phyloP scores from a whole-genome alignment of 2,797 vertebrate genomes.

The Premnoplex brunnescens region DNA sequence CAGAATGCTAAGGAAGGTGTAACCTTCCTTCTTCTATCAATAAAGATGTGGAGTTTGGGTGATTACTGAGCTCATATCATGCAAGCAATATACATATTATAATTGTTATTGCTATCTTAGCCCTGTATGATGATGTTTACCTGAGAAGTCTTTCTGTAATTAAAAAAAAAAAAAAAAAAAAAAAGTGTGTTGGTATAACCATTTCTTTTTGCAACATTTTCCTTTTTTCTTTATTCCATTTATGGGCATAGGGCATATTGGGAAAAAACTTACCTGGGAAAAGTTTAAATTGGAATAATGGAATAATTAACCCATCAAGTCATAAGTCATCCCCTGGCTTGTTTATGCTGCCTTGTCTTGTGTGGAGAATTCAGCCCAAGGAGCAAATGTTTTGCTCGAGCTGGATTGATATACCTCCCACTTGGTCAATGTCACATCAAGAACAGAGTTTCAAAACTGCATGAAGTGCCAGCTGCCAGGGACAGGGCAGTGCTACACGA shows the following conservation, averaged over 20 bases:
- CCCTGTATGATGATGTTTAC: not conserved
- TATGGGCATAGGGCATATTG: fast-evolving
- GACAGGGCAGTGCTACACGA: not conserved
- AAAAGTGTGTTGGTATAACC: not conserved
- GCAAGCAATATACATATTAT: not conserved
- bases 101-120: not conserved
- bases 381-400: not conserved
- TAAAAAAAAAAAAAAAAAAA: not conserved
- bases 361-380: not conserved
- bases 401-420: not conserved
- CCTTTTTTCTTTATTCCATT: not conserved
- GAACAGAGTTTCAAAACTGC: fast-evolving
- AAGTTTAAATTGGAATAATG: not conserved
- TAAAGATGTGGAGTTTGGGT: not conserved
- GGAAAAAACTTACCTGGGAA: not conserved
- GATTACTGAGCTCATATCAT: not conserved
- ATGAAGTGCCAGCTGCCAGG: not conserved
- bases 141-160: not conserved
- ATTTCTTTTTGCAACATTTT: not conserved
- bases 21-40: not conserved
- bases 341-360: not conserved
- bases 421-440: not conserved
- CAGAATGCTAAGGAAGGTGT: not conserved
- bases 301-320: not conserved
- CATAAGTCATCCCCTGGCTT: not conserved